Conservation (phyloP, 2,113 vertebrate genomes). For the Bucco capensis region DNA sequence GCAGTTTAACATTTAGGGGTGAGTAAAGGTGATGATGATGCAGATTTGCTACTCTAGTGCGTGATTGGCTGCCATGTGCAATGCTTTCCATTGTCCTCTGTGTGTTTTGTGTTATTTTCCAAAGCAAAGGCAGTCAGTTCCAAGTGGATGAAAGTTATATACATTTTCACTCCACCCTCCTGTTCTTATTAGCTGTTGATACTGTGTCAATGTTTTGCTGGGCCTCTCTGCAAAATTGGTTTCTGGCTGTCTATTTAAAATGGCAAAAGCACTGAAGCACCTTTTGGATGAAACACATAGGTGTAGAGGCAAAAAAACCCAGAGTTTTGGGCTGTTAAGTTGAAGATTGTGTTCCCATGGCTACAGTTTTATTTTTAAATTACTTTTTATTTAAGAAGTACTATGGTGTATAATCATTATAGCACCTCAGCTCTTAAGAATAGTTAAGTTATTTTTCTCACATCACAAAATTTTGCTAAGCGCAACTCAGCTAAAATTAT, state of each 20-base stretch:
- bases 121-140: neutral
- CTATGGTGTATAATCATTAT: neutral
- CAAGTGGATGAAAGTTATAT: neutral
- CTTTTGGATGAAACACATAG: neutral
- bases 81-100: neutral
- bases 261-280: neutral
- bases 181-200: neutral
- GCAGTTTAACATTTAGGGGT: neutral
- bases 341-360: constrained; percentile 43
- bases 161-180: neutral
- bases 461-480: neutral
- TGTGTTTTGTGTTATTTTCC: neutral
- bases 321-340: neutral
- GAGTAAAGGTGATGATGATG: neutral
- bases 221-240: neutral
- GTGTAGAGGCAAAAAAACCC: neutral
- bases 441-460: constrained; percentile 28
- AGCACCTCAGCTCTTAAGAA: constrained; percentile 1
- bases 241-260: neutral
- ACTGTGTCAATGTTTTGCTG: neutral
- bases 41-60: neutral
- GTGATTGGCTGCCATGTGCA: fast-evolving
- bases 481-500: neutral
- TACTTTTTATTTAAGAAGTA: constrained; percentile 18
- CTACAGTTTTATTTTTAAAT: constrained; percentile 59